Evolutionary conservation across 2,797 vertebrate species (phyloP), one percentile per base, ranked within the genome.

Genomic region (Rachycentron canadum): DNA sequence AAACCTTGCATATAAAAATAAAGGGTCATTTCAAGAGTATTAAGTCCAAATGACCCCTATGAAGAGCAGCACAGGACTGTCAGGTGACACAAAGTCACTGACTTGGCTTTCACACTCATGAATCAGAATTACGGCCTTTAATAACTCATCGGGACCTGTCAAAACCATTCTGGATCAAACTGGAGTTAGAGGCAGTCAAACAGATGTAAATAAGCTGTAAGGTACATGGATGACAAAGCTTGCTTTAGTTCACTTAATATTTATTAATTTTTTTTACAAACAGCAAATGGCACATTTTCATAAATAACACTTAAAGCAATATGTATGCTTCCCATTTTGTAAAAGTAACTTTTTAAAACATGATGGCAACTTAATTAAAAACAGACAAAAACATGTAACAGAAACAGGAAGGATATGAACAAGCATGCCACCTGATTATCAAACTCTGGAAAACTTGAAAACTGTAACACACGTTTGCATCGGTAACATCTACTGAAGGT

Each of bases 231-330:
- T 9, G 36, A 79, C 64, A 57, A 56, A 38, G 9, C 19, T 32
- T 14, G 5, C 59, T 69, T 59, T 10, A 77, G 25, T 71, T 79
- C 49, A 49, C 32, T 78, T 11, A 30, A 89, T 77, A 71, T 88
- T 82, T 62, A 12, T 1, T 52, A 49, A 57, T 5, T 47, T 78
- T 86, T 88, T 82, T 87, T 83, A 91, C 83, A 93, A 93, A 93
- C 87, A 91, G 38, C 78, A 76, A 90, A 93, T 91, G 88, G 86
- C 91, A 90, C 88, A 83, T 86, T 82, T 87, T 88, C 73, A 87
- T 83, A 87, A 88, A 88, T 86, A 87, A 88, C 86, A 89, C 72
- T 84, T 88, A 75, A 28, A 88, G 4, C 63, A 76, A 78, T 80
- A 87, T 64, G 16, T 76, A 68, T 60, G 3, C 36, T 88, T 84